Conservation (phyloP, 1,140 invertebrate species). For the Cydia pomonella region DNA sequence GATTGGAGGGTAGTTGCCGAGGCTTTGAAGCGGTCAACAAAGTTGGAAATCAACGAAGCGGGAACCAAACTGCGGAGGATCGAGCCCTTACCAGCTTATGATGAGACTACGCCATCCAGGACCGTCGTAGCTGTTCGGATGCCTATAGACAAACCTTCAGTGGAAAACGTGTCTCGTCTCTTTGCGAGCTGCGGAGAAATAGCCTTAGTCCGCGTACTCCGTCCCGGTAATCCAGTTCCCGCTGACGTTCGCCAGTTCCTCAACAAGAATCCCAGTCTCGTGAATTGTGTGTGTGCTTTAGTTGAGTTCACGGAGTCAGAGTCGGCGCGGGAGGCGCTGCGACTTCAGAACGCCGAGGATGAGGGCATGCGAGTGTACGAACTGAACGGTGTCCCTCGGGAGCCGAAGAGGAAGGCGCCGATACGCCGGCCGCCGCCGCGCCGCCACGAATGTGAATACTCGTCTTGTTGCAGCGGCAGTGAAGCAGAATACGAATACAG, state of each 20-base stretch:
- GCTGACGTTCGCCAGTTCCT: constrained; percentile 94
- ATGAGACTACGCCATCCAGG: constrained; percentile 94
- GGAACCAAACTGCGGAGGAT: constrained; percentile 94
- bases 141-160: constrained; percentile 90
- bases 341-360: constrained; percentile 79
- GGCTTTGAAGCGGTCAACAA: constrained; percentile 88
- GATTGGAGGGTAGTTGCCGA: constrained; percentile 96
- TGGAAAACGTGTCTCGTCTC: constrained; percentile 93
- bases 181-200: constrained; percentile 94
- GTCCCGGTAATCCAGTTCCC: constrained; percentile 92
- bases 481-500: constrained; percentile 84
- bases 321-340: constrained; percentile 89
- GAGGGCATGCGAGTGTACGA: constrained; percentile 81
- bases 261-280: constrained; percentile 93
- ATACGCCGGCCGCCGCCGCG: constrained; percentile 71
- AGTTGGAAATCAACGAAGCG: constrained; percentile 93
- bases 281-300: constrained; percentile 91
- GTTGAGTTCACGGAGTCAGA: constrained; percentile 95
- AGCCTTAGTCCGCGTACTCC: constrained; percentile 90
- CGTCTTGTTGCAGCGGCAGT: constrained; percentile 85
- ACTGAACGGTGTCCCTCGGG: constrained; percentile 81
- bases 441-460: constrained; percentile 78
- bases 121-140: constrained; percentile 94
- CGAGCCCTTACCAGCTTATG: constrained; percentile 92
- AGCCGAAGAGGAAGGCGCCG: constrained; percentile 81